These are phyloP conservation scores for Emydura subglobosa DNA, from an alignment of 2,113 vertebrate species.

Conservation along the genomic window DNA sequence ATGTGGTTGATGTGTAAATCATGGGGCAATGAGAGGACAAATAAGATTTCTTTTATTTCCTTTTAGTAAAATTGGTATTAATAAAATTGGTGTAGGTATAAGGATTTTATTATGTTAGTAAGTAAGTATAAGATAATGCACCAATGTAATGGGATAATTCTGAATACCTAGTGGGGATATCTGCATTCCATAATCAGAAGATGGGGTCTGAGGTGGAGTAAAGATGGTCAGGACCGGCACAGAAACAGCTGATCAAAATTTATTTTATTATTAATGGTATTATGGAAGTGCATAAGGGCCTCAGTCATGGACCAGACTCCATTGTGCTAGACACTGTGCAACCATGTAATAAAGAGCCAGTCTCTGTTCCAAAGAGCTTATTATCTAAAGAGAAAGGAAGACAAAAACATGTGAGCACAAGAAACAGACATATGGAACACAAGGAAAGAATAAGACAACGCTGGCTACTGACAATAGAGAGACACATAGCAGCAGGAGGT, in stretches of 20 bases:
- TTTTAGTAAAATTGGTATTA: no score
- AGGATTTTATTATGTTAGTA: no score
- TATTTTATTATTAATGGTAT: no score
- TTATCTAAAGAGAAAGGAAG: background rate
- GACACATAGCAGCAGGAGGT: background rate
- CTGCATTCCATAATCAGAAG: background rate
- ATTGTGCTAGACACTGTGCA: background rate
- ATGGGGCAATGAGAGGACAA: no score
- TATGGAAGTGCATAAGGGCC: no score
- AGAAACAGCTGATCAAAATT: background rate
- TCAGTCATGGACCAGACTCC: background rate
- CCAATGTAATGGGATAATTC: no score
- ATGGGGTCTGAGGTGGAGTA: accelerated
- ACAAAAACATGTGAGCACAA: background rate
- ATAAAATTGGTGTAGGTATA: no score
- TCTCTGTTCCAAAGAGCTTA: background rate
- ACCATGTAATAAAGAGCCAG: background rate
- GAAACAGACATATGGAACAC: background rate
- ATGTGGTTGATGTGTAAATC: no score
- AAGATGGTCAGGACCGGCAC: background rate
- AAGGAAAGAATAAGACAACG: background rate
- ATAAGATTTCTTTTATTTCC: no score
- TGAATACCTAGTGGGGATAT: background rate
- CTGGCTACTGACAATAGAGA: background rate
- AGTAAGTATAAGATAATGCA: no score